Evolutionary conservation across 2,888 invertebrate species (phyloP).

Genomic region (Xanthorhoe spadicearia): DNA sequence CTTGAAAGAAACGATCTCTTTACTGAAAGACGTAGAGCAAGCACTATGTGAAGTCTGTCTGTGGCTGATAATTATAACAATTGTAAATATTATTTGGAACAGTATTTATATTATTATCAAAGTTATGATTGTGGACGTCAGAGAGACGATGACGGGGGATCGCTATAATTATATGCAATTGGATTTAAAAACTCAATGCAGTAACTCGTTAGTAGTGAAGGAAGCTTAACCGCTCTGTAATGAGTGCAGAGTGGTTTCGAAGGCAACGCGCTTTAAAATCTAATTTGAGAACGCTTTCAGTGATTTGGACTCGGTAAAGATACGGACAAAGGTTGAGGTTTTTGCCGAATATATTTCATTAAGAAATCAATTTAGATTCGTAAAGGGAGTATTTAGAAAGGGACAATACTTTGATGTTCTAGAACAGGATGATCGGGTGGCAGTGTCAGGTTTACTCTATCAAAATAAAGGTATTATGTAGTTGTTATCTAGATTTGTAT

Average conservation of each 20-base stretch:
- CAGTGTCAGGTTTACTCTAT: not conserved
- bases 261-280: conserved; percentile 51
- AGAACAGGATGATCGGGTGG: not conserved
- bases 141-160: too few relatives aligned
- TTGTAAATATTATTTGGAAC: too few relatives aligned
- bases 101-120: too few relatives aligned
- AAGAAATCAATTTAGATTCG: not conserved
- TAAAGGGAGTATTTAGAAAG: not conserved
- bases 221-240: conserved; percentile 49
- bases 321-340: conserved; percentile 16
- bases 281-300: conserved; percentile 53
- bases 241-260: conserved; percentile 54
- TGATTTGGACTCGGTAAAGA: conserved; percentile 43
- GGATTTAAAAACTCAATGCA: not conserved
- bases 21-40: too few relatives aligned
- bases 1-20: too few relatives aligned
- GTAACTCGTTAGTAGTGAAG: conserved; percentile 4
- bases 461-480: too few relatives aligned
- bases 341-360: conserved; percentile 31
- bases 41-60: too few relatives aligned
- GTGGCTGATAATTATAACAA: too few relatives aligned
- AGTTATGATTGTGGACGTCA: too few relatives aligned
- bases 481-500: too few relatives aligned
- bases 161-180: too few relatives aligned
- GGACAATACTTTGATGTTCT: not conserved